phyloP scores from a whole-genome alignment of 2,113 vertebrate genomes.

The Solenodon paradoxus region DNA sequence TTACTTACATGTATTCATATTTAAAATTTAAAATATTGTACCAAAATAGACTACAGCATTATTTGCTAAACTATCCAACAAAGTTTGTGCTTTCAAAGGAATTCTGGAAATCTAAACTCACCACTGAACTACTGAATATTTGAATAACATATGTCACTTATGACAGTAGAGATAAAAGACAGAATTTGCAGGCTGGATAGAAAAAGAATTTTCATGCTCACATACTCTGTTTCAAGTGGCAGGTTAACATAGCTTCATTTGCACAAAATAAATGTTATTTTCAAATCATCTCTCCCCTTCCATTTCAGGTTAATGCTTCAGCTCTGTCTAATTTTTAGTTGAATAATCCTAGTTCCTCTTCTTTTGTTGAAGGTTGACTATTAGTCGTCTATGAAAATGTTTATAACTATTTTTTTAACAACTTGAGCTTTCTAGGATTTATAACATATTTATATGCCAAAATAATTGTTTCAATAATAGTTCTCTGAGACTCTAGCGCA shows the following conservation, averaged over 20 bases:
- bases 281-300: neutral
- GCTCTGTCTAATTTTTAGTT: neutral
- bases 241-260: neutral
- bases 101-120: neutral
- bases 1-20: neutral
- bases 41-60: neutral
- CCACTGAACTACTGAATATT: neutral
- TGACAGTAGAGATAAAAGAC: neutral
- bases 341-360: too few relatives aligned
- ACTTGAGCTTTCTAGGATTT: neutral
- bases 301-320: neutral
- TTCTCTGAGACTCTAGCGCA: neutral
- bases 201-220: neutral
- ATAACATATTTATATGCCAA: neutral
- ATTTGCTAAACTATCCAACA: neutral
- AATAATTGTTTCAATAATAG: neutral
- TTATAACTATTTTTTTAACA: neutral
- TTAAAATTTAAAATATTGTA: neutral
- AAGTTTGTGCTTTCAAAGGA: neutral
- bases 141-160: neutral
- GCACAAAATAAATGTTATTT: neutral
- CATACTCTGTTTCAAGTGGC: neutral
- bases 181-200: neutral
- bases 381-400: neutral
- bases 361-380: neutral